These are phyloP conservation scores for Suillia variegata DNA, from an alignment of 2,888 invertebrate genomes.

Conservation along the genomic window DNA sequence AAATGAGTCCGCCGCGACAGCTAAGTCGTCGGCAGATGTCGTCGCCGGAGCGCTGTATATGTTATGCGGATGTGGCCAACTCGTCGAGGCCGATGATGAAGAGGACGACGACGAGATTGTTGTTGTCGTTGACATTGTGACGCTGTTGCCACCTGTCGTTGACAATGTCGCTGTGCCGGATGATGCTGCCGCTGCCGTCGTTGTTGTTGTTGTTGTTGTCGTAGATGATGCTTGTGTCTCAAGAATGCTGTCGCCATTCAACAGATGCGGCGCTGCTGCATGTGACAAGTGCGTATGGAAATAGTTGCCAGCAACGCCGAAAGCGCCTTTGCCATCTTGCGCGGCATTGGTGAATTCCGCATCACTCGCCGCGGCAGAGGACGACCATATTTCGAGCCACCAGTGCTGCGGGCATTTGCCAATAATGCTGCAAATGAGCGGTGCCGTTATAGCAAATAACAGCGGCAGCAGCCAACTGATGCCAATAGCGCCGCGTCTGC, in stretches of 20 bases:
- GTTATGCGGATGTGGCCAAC: neutral
- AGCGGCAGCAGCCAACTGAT: constrained; percentile 61
- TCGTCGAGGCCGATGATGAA: constrained; percentile 33
- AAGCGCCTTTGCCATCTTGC: neutral
- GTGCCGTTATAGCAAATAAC: constrained; percentile 58
- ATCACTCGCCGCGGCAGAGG: neutral
- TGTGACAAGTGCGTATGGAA: constrained; percentile 37
- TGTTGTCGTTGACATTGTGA: constrained; percentile 19
- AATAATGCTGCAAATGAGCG: constrained; percentile 60
- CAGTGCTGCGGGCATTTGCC: constrained; percentile 64
- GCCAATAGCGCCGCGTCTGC: constrained; percentile 59
- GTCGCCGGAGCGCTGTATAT: neutral
- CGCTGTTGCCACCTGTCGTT: constrained; percentile 14
- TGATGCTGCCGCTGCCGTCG: constrained; percentile 14
- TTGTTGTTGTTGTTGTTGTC: constrained; percentile 27
- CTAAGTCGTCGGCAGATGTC: neutral
- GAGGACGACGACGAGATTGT: constrained; percentile 24
- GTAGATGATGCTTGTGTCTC: constrained; percentile 43
- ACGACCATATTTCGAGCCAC: constrained; percentile 66
- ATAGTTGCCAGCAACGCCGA: constrained; percentile 25
- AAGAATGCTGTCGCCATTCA: constrained; percentile 51
- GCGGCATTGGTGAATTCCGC: neutral
- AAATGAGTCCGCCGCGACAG: constrained; percentile 7
- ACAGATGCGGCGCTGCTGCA: constrained; percentile 27
- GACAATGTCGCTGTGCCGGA: constrained; percentile 16